Base-by-base conservation (phyloP, 1,140 invertebrate genomes). In the Drosophila watanabei region DNA sequence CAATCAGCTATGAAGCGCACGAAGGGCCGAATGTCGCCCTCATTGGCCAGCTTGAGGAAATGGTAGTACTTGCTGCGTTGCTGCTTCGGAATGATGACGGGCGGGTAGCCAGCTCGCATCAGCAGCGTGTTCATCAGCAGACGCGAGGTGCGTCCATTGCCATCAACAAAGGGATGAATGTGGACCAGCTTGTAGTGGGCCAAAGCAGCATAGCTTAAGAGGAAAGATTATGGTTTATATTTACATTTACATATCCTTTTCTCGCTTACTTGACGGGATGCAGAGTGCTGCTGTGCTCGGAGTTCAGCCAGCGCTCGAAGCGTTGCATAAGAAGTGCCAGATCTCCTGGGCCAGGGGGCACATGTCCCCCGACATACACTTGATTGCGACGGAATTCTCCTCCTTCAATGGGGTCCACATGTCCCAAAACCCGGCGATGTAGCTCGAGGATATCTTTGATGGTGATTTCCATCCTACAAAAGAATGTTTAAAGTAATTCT, bases 31-130 rank as follows among this genome's bases (percentile, higher is more conserved):
- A 98, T 95, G 93, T 99, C 98, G 4, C 98, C 98, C 80, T 97
- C 95, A 90, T 99, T 99, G 0, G 98, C 98, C 20, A 96, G 94
- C 90, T 99, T 96, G 14, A 99, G 94, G 83, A 97, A 96, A 77
- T 98, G 95, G 92, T 99, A 99, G 93, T 97, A 97, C 46, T 96
- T 95, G 69, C 96, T 95, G 4, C 98, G 94, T 82, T 99, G 97
- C 89, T 98, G 97, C 82, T 99, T 98, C 59, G 97, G 95, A 60
- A 99, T 97, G 56, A 99, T 99, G 7, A 99, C 98, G 1, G 98
- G 98, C 5, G 98, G 98, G 94, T 97, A 99, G 1, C 98, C 98
- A n/a, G 97, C 97, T 93, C 98, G 97, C 97, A 99, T 99, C n/a
- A 99, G 94, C 70, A 99, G 96, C 70, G 98, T 95, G 93, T 99